Conservation (phyloP, 1,140 invertebrate genomes). For the Arion vulgaris region DNA sequence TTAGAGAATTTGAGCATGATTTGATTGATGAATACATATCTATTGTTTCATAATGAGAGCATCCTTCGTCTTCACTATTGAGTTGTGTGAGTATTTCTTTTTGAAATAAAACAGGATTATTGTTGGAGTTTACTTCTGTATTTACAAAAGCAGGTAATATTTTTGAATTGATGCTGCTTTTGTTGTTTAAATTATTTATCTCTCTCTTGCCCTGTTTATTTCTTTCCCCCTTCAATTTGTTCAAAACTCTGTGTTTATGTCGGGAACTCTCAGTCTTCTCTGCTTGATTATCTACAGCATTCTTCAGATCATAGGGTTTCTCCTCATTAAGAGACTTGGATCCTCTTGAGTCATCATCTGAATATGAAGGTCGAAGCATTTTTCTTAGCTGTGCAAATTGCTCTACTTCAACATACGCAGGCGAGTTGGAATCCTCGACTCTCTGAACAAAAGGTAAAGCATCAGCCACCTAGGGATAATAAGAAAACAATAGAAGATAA, state of each 20-base stretch:
- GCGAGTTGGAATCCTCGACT: neutral
- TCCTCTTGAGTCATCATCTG: neutral
- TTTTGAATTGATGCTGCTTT: neutral
- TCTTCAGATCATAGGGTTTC: neutral
- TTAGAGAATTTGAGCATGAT: neutral
- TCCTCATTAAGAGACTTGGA: neutral
- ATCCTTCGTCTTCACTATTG: neutral
- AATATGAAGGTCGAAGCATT: neutral
- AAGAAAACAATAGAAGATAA: neutral
- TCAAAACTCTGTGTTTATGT: neutral
- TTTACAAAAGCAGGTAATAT: neutral
- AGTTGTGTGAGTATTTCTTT: neutral
- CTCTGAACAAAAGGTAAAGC: slow-evolving; percentile 9
- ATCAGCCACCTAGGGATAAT: slow-evolving; percentile 17
- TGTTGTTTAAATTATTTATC: neutral
- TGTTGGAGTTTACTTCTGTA: neutral
- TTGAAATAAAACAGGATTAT: too few relatives aligned
- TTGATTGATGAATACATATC: neutral
- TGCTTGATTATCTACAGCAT: neutral
- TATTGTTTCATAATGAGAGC: slow-evolving; percentile 7
- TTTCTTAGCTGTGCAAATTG: neutral
- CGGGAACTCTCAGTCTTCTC: neutral
- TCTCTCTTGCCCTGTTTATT: neutral
- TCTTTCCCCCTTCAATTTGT: neutral
- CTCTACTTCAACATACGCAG: slow-evolving; percentile 32